Evolutionary conservation across 2,888 invertebrate genomes (phyloP), one percentile per base, ranked within the genome.

Genomic region (Eugnorisma glareosa): DNA sequence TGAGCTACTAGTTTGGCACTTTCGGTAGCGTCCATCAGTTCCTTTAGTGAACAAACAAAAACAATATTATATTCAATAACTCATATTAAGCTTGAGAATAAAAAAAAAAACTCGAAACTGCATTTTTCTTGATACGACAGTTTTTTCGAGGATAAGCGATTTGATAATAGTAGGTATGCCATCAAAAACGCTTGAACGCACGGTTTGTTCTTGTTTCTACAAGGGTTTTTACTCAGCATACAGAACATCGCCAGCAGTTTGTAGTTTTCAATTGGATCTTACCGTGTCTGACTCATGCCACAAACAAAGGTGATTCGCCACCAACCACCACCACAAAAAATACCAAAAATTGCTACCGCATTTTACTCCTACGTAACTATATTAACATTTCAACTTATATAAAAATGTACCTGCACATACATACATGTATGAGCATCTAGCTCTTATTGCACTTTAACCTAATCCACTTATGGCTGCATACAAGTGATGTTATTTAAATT

Each of bases 401-500:
- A 73, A 43, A 83, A 84, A 73, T 72, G 24, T 69, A 59, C 45
- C 2, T 11, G 18, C 40, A 18, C 40, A 51, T 71, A 68, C n/a
- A 79, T 70, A 68, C 21, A 79, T 78, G 59, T 18, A 63, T 61
- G 54, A 68, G 28, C 63, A 13, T 64, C 86, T 83, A 73, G 48
- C 40, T 67, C 59, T 40, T 83, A 84, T 84, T 84, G 74, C 86
- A 83, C 87, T 84, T 86, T 75, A 68, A 77, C 67, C 73, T 84
- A 80, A 81, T 80, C 70, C 84, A 85, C 85, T 84, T 86, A 85
- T 15, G 54, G 66, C 81, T 73, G 73, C 81, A 87, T 81, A 84
- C 75, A 75, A 83, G 79, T 75, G 63, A 18, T 66, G 82, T 82
- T 81, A 88, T 88, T 86, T 83, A 86, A 86, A 86, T 86, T 83